A percentile compares a stretch with the other conserved stretches of the same genome.
Evolutionary conservation across 2,888 invertebrate species (phyloP).

Genomic region (Erebia epiphron): DNA sequence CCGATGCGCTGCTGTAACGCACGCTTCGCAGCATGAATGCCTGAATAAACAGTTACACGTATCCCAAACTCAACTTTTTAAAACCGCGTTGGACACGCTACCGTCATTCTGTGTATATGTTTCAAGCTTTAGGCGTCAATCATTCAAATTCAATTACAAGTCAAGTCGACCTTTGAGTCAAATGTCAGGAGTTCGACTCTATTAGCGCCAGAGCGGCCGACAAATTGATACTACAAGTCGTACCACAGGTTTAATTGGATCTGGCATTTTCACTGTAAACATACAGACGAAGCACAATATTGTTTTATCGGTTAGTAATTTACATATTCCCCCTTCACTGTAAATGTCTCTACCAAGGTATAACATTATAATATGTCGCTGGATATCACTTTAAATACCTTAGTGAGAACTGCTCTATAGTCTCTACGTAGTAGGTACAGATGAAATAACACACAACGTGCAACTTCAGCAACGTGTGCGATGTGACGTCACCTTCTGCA

Average conservation of each 20-base stretch:
- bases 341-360: neutral
- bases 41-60: too few species aligned
- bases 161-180: constrained; percentile 42
- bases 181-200: constrained; percentile 41
- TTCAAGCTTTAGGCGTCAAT: constrained; percentile 20
- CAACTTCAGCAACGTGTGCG: too few species aligned
- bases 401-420: too few species aligned
- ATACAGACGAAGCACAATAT: neutral
- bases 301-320: neutral
- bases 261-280: constrained; percentile 19
- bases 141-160: constrained; percentile 37
- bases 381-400: too few species aligned
- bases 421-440: too few species aligned
- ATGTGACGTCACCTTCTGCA: too few species aligned
- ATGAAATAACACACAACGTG: too few species aligned
- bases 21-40: too few species aligned
- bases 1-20: too few species aligned
- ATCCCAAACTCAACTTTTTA: too few species aligned
- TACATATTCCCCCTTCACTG: neutral
- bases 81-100: neutral
- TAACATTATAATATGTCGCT: too few species aligned
- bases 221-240: constrained; percentile 15
- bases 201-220: constrained; percentile 28
- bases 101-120: neutral
- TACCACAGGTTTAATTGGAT: constrained; percentile 19